These are phyloP conservation scores for Ctenomys sociabilis DNA, from an alignment of 2,113 vertebrate species.

Conservation along the genomic window DNA sequence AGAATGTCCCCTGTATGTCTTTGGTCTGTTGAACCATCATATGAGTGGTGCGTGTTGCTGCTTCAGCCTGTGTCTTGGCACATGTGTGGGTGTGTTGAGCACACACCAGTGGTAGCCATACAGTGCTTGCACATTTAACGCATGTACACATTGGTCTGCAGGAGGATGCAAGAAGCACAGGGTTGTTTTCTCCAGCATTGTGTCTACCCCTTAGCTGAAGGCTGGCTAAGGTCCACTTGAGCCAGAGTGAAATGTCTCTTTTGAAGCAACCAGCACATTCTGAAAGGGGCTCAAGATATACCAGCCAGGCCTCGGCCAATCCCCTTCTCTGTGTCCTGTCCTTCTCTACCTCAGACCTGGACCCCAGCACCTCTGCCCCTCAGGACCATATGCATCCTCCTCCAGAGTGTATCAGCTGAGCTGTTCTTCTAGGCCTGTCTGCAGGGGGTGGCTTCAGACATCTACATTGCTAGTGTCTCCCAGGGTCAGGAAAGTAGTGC, in stretches of 20 bases:
- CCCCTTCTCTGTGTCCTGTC: not conserved
- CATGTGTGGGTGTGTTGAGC: not conserved
- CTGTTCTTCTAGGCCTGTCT: not conserved
- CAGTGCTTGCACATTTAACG: not conserved
- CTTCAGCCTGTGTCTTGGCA: not conserved
- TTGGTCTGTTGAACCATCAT: accelerated
- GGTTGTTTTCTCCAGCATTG: not conserved
- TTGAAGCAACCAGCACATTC: not conserved
- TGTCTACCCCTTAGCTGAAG: not conserved
- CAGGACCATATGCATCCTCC: not conserved
- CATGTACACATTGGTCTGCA: not conserved
- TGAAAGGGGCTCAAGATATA: not conserved
- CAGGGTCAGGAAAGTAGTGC: not conserved
- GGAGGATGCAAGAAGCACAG: not conserved
- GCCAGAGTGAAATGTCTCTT: not conserved
- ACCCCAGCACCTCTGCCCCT: not conserved
- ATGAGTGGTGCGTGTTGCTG: accelerated
- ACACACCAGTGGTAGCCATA: not conserved
- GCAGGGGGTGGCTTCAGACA: not conserved
- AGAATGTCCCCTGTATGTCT: not conserved
- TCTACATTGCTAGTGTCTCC: not conserved
- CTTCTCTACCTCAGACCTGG: not conserved
- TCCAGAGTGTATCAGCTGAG: not conserved
- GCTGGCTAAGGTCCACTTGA: not conserved
- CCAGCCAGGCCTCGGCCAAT: not conserved